Base-by-base conservation (phyloP, 1,140 invertebrate genomes). In the Cyrtorhinus lividipennis region DNA sequence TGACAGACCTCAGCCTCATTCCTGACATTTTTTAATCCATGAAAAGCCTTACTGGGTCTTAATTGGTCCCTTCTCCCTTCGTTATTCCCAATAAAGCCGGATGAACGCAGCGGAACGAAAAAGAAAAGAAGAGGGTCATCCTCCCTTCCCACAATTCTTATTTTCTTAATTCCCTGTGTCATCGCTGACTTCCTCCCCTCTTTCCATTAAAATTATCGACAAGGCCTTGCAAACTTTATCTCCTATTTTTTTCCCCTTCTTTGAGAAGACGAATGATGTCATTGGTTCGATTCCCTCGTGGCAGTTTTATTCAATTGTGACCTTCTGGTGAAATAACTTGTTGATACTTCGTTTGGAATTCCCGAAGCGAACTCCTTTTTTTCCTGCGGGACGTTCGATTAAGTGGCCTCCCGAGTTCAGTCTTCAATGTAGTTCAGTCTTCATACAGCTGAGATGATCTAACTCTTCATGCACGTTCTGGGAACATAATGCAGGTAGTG, bases 101-200 rank as follows among this genome's bases (percentile, higher is more conserved):
- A 15, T 18, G 53, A 18, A 38, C 15, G 25, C 48, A 63, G 20
- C 27, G 27, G 62, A 58, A 27, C 27, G 20, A 22, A 44, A 15
- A 45, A 38, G 48, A 27, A 26, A 23, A 20, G 30, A 24, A 30
- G 59, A 56, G 48, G 23, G 63, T 24, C 38, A 8, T 26, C 57
- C 53, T n/a, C 38, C 13, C 63, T 3, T 22, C 38, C 22, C 18
- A 62, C 62, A 53, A 15, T 61, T 59, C n/a, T 61, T n/a, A 62
- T 44, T 38, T 27, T n/a, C 23, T 61, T 18, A 53, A 15, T 61
- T 65, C 27, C 38, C n/a, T 26, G 18, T 27, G 12, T 46, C 62
- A 15, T 26, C n/a, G 25, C 15, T 64, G 3, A 8, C 57, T 38
- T 22, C 20, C 24, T 65, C 56, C 23, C 27, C 30, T 57, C 23